Percentiles rank a stretch among this genome's conserved stretches.
phyloP scores from a whole-genome alignment of 2,888 invertebrate genomes.

The Cepaea hortensis region DNA sequence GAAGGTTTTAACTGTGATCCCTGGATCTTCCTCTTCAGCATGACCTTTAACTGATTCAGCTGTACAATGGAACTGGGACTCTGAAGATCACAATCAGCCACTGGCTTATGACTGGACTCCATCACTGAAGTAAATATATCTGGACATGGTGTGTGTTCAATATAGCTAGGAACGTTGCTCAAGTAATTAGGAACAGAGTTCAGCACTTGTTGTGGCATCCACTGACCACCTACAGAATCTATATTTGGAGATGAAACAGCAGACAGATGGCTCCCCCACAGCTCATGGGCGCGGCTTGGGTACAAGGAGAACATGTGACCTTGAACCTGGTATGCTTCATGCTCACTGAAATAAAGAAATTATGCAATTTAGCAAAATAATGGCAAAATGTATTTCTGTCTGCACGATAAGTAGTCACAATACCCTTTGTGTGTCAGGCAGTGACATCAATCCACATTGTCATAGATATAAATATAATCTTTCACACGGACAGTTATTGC shows the following conservation, averaged over 20 bases:
- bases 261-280: conserved; percentile 56
- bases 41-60: conserved; percentile 64
- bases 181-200: conserved; percentile 30
- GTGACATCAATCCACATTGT: too few relatives aligned
- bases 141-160: conserved; percentile 49
- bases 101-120: conserved; percentile 39
- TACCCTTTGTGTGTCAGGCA: too few relatives aligned
- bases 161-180: conserved; percentile 49
- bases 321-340: conserved; percentile 90
- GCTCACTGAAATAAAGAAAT: conserved; percentile 83
- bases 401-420: too few relatives aligned
- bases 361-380: background rate
- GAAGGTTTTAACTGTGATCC: conserved; percentile 52
- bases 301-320: conserved; percentile 72
- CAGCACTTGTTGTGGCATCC: conserved; percentile 46
- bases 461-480: too few relatives aligned
- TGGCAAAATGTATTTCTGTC: background rate
- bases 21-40: conserved; percentile 69
- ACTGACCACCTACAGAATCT: conserved; percentile 52
- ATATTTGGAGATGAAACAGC: conserved; percentile 52
- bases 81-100: conserved; percentile 34
- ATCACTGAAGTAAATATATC: conserved; percentile 42
- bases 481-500: too few relatives aligned
- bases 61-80: conserved; percentile 52
- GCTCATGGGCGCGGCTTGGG: conserved; percentile 68